Evolutionary conservation across 2,888 invertebrate species (phyloP).

Genomic region (Agrypnus murinus): DNA sequence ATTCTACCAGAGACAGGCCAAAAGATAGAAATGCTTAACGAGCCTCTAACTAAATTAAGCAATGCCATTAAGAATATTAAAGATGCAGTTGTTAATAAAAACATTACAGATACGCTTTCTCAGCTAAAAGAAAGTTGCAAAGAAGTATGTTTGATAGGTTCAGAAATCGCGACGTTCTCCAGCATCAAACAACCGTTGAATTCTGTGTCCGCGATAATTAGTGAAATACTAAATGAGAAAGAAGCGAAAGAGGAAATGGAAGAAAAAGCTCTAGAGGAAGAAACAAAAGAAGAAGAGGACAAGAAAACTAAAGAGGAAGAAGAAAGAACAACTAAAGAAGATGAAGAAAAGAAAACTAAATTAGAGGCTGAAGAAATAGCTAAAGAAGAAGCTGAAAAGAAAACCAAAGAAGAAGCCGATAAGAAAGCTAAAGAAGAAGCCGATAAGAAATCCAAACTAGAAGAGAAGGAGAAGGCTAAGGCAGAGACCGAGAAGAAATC

Average conservation of each 20-base stretch:
- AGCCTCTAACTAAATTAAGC: neutral
- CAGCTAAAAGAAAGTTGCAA: slow-evolving; percentile 15
- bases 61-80: neutral
- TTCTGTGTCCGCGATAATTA: neutral
- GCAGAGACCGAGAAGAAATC: slow-evolving; percentile 51
- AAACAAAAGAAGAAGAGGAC: slow-evolving; percentile 51
- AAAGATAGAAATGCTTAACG: neutral
- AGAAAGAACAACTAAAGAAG: slow-evolving; percentile 55
- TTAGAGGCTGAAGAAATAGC: slow-evolving; percentile 51
- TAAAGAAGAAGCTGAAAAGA: slow-evolving; percentile 50
- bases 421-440: slow-evolving; percentile 38
- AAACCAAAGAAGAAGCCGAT: slow-evolving; percentile 39
- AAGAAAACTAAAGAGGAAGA: slow-evolving; percentile 55
- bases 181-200: slow-evolving; percentile 13
- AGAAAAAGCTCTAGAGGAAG: slow-evolving; percentile 49
- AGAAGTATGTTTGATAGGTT: neutral
- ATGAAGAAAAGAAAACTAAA: slow-evolving; percentile 56
- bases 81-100: neutral
- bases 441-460: slow-evolving; percentile 48
- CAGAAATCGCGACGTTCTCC: neutral
- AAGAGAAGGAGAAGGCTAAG: slow-evolving; percentile 51
- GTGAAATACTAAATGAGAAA: slow-evolving; percentile 25
- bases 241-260: slow-evolving; percentile 27
- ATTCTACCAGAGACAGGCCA: neutral
- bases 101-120: neutral